Base-by-base conservation (phyloP, 1,140 invertebrate species). In the Paralvinella palmiformis region DNA sequence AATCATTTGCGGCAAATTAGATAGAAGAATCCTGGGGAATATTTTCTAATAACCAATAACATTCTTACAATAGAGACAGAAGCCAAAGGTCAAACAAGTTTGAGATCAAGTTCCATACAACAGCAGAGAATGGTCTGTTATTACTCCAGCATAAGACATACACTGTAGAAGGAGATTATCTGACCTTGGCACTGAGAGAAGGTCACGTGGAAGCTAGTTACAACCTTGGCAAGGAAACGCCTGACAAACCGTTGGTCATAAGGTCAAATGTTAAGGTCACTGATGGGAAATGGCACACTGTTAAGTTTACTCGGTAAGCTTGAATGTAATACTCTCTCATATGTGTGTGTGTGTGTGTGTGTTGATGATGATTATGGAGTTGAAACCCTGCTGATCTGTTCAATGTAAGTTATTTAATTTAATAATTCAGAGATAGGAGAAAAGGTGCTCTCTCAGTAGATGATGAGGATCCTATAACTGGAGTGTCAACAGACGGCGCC, bases 271-370 rank as follows among this genome's bases (percentile, higher is more conserved):
- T 87, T 72, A 37, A 84, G 70, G 84, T 91, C 1, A 83, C 87
- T 72, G 88, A 91, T 79, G 88, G 87, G 0, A 74, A 86, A 44
- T 90, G 89, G 88, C 89, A 91, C 74, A 85, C 84, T 22, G 80
- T 89, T 3, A 79, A 83, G 6, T 84, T 88, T 29, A 66, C 71
- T 56, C 74, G 78, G 77, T 79, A 68, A 53, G 59, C 58, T 22
- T 50, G 15, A 4, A 41, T 45, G 17, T 17, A 20, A 17, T 50
- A 0, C 1, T 32, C 22, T 15, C 17, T 17, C n/a, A n/a, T n/a
- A n/a, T n/a, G n/a, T n/a, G n/a, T n/a, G n/a, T n/a, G n/a, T n/a
- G n/a, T n/a, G n/a, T n/a, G n/a, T n/a, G n/a, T n/a, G n/a, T n/a
- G n/a, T n/a, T n/a, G n/a, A n/a, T n/a, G n/a, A n/a, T n/a, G 10